These are phyloP conservation scores for Pampusana beccarii DNA, from an alignment of 2,113 vertebrate species.

Conservation along the genomic window DNA sequence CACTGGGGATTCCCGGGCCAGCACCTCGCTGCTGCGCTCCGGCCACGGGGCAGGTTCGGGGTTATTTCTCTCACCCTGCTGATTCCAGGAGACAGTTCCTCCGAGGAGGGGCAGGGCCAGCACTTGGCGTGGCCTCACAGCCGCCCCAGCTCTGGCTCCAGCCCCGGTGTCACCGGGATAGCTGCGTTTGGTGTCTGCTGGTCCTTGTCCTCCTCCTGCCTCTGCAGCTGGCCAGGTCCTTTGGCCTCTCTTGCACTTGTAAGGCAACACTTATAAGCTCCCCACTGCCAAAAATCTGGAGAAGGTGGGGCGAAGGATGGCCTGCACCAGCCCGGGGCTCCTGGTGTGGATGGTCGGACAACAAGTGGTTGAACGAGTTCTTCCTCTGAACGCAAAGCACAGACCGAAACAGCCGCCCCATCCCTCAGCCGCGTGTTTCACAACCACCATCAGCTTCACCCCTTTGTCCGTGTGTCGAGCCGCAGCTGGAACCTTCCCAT, in stretches of 20 bases:
- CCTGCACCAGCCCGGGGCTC: not conserved
- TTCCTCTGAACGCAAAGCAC: not conserved
- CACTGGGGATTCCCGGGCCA: not conserved
- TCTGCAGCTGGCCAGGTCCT: not conserved
- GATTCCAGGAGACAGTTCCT: not conserved
- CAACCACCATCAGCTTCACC: not conserved
- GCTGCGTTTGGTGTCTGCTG: not conserved
- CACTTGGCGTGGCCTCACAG: rapidly evolving
- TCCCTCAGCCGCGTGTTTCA: not conserved
- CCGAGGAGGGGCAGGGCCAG: not conserved
- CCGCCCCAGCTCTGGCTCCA: rapidly evolving
- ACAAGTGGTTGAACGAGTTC: slow-evolving; percentile 46
- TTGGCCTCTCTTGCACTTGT: not conserved
- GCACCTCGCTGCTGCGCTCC: not conserved
- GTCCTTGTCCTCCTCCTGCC: not conserved
- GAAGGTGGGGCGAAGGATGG: not conserved
- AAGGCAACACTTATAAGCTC: not conserved
- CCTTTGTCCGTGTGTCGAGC: rapidly evolving
- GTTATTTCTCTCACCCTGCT: not conserved
- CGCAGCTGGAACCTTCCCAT: not conserved
- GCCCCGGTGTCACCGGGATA: rapidly evolving
- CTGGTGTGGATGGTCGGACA: rapidly evolving
- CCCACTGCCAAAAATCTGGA: not conserved
- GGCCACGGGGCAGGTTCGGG: not conserved
- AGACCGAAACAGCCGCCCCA: not conserved